Base-by-base conservation (phyloP, 1,140 invertebrate species). In the Lucilia sericata region DNA sequence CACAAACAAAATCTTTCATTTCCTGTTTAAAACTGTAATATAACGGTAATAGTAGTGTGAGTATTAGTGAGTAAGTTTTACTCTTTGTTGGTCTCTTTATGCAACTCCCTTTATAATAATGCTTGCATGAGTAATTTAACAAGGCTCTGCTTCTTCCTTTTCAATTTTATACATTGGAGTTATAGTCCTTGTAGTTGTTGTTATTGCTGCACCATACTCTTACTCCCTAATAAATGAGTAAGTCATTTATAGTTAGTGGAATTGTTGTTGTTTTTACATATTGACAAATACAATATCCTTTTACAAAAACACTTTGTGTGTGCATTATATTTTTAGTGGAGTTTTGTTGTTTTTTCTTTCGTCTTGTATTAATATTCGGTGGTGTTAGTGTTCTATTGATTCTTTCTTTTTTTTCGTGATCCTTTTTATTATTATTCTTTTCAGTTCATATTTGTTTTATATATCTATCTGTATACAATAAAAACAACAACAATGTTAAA, bases 351-450 rank as follows among this genome's bases (percentile, higher is more conserved):
- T 10, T 70, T 70, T 70, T 60, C 14, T 42, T 60, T 60, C 25
- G 25, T 30, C 3, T 30, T 30, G 25, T 30, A n/a, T 60, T 60
- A n/a, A n/a, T n/a, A 55, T n/a, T 13, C 25, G n/a, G 21, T 70
- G 19, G 65, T 70, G 65, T 70, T 70, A 25, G n/a, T 70, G 19
- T n/a, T 70, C 65, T 70, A 70, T 70, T 70, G 65, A 70, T 70
- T 70, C 65, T 70, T 70, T 30, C 1, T 30, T 30, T 30, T 30
- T 7, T 70, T 60, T 60, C 25, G 65, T 70, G 65, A 21, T 70
- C n/a, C 21, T 70, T 70, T 70, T 70, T 70, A n/a, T 60, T 7
- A n/a, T 60, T 7, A 17, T 60, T 70, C 21, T 70, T 70, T 70
- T 70, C n/a, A 5, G 49, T 51, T 19, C n/a, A 65, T 65, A 65